Evolutionary conservation across 2,113 vertebrate species (phyloP).

Genomic region (Alexandromys fortis): DNA sequence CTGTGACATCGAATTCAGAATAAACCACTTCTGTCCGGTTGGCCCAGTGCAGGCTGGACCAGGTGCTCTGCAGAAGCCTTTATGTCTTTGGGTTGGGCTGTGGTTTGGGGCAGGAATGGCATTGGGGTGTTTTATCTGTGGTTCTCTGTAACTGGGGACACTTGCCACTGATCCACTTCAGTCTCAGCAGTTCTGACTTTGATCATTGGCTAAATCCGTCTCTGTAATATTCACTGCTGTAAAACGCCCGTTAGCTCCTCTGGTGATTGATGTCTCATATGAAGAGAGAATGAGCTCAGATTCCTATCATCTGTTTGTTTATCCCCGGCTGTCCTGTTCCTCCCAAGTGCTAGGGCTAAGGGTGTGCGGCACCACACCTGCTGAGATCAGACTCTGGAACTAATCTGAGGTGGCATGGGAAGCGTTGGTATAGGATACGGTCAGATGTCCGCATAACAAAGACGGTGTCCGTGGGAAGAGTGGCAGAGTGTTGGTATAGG

Average conservation of each 20-base stretch:
- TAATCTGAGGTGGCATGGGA: background rate
- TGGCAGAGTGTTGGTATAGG: background rate
- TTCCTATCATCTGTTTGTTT: background rate
- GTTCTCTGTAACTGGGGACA: rapidly evolving
- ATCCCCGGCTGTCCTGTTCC: background rate
- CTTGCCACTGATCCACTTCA: background rate
- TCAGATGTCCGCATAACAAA: background rate
- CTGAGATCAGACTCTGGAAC: background rate
- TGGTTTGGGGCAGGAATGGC: background rate
- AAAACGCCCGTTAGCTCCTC: background rate
- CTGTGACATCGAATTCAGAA: no score
- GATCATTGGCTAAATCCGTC: background rate
- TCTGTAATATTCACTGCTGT: background rate
- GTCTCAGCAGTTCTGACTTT: background rate
- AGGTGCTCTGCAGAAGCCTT: background rate
- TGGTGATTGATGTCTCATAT: background rate
- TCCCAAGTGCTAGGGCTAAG: background rate
- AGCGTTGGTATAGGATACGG: background rate
- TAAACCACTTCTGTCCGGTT: rapidly evolving
- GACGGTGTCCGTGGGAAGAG: background rate
- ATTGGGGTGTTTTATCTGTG: rapidly evolving
- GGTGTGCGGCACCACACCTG: background rate
- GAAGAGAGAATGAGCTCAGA: background rate
- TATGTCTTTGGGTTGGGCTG: background rate
- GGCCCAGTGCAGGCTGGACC: background rate